Evolutionary conservation across 2,888 invertebrate genomes (phyloP), one percentile per base, ranked within the genome.

Genomic region (Cabera pusaria): DNA sequence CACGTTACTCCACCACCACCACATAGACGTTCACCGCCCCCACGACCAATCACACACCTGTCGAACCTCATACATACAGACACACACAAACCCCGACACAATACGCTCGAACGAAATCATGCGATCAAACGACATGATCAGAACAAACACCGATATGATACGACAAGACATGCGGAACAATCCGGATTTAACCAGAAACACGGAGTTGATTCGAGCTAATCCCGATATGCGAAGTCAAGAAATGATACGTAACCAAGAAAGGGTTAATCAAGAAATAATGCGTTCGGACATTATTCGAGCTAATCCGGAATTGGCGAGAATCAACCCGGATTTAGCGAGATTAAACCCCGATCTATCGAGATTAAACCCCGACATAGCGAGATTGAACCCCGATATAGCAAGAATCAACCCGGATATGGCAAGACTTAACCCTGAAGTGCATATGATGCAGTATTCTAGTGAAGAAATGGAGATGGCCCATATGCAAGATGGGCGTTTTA

Each of bases 1-100:
- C 0, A 89, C 90, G 0, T 58, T 88, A 0, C 85, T 84, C 4
- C 84, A 83, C 11, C 86, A 83, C 41, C 81, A 81, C 52, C 84
- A 86, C 57, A 79, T 86, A 3, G 85, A 85, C 27, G 71, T 72
- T 6, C 84, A 80, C 44, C 56, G 77, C 0, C 55, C 59, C 29
- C 64, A 64, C 28, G 48, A 70, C 4, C 76, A 75, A 41, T 40
- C 76, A 0, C 84, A 83, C 44, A 70, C 79, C 0, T 83, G 83
- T 52, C 49, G 84, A 9, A 76, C 71, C 60, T 77, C 78, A 0
- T 74, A 80, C 42, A 48, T 76, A 29, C 62, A 72, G 33, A 72
- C 60, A 27, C 33, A 59, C 16, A n/a, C 31, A 3, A 29, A 29
- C 29, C 4, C 62, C 0, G 70, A 64, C 24, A 38, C 56, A 2